These are phyloP conservation scores for Corythucha ciliata DNA, from an alignment of 2,888 invertebrate genomes.

Conservation along the genomic window DNA sequence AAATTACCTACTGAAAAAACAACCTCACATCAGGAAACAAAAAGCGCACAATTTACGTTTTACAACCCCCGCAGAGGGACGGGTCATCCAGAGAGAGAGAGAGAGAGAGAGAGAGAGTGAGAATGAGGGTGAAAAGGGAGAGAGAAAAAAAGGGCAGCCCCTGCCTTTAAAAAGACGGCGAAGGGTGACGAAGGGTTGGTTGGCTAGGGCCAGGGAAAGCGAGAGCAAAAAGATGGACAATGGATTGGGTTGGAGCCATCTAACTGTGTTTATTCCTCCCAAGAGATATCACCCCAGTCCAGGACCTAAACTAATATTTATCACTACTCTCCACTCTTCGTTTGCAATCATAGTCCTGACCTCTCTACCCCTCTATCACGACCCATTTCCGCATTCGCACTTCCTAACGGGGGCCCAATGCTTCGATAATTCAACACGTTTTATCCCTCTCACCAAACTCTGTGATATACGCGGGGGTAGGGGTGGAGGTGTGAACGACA, in stretches of 20 bases:
- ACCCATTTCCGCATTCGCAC: too few species aligned
- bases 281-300: constrained; percentile 10
- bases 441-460: too few species aligned
- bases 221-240: too few species aligned
- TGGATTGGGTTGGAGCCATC: constrained; percentile 18
- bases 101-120: neutral
- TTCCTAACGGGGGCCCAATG: too few species aligned
- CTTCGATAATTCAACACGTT: too few species aligned
- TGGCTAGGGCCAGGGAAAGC: too few species aligned
- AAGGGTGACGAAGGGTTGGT: too few species aligned
- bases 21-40: neutral
- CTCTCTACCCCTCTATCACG: too few species aligned
- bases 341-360: too few species aligned
- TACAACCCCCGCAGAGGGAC: neutral
- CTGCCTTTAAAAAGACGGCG: neutral
- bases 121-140: neutral
- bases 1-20: neutral
- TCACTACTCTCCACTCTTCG: constrained; percentile 7
- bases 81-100: neutral
- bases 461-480: too few species aligned
- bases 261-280: constrained; percentile 19
- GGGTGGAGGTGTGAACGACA: too few species aligned
- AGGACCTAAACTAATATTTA: constrained; percentile 23
- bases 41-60: neutral
- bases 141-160: constrained; percentile 1